Percentiles rank a stretch among this genome's conserved stretches.
phyloP scores from a whole-genome alignment of 2,113 vertebrate genomes.

The Geothlypis trichas region DNA sequence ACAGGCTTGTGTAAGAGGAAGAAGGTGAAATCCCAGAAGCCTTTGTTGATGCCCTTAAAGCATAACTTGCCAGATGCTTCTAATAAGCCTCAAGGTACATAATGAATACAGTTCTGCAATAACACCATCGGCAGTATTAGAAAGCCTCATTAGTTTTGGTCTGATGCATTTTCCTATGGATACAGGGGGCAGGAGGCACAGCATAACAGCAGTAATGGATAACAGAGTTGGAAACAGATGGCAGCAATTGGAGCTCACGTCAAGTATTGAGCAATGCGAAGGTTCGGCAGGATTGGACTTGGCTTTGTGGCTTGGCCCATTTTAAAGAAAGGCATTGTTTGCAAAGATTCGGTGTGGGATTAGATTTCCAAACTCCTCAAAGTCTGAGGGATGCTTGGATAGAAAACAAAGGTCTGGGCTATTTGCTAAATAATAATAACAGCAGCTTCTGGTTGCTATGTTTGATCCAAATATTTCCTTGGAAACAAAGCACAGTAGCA shows the following conservation, averaged over 20 bases:
- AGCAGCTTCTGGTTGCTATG: constrained; percentile 25
- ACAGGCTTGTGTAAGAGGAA: neutral
- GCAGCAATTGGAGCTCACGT: neutral
- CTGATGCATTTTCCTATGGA: neutral
- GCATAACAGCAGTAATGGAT: neutral
- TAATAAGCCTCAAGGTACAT: neutral
- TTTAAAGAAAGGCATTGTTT: neutral
- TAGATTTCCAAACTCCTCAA: constrained; percentile 4
- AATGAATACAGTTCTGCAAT: neutral
- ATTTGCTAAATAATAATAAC: constrained; percentile 31
- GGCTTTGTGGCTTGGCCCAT: neutral
- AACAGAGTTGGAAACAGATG: neutral
- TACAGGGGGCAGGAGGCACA: neutral
- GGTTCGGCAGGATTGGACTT: neutral
- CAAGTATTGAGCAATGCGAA: neutral
- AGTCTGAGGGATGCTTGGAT: constrained; percentile 1
- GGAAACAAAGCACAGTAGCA: constrained; percentile 28
- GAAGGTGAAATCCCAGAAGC: neutral
- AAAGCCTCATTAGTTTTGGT: neutral
- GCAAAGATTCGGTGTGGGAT: neutral
- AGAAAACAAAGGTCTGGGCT: neutral
- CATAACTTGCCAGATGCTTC: neutral
- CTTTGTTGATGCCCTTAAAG: neutral
- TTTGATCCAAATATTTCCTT: constrained; percentile 45
- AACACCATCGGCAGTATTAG: neutral